Evolutionary conservation across 1,140 invertebrate species (phyloP), one percentile per base, ranked within the genome.

Genomic region (Druon quercuslanigerum): DNA sequence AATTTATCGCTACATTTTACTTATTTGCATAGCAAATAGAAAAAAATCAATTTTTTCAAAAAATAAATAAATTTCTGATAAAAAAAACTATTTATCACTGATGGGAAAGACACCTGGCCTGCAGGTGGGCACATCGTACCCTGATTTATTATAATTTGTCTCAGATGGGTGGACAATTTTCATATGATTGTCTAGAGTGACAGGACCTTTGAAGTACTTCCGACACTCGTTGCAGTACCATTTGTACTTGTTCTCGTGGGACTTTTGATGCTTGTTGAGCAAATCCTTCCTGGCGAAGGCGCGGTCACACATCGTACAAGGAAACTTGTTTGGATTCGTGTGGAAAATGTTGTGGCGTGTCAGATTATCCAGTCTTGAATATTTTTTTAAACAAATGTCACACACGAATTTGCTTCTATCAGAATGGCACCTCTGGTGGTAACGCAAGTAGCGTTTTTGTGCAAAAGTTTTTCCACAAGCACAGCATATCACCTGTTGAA

Each of bases 261-360:
- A 86, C 72, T 89, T 90, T 9, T 86, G 75, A 56, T 91, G 89
- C 75, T 91, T 91, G 40, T 89, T 89, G 17, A 91, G 57, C 19
- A 90, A 78, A 74, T 90, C 89, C 54, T 89, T 90, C 8, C 90
- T 83, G 6, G 88, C 83, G 20, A 90, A 90, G 2, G 87, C 87
- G 11, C 85, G 85, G n/a, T 89, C 85, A 77, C 90, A 91, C 12
- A 76, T 84, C 16, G 79, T 82, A 74, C 89, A 91, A 1, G 83
- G 80, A 77, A 88, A 91, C 77, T 90, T 91, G 51, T 88, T 82
- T 1, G 90, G 90, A 75, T 91, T 91, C 56, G 86, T 88, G 73
- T 91, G 90, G 19, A 89, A 87, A 33, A 83, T 85, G 73, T 87
- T 90, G 78, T 91, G 89, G 19, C 90, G 85, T 14, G 88, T 87